These are phyloP conservation scores for Hoplodrina ambigua DNA, from an alignment of 2,888 invertebrate species.

Conservation along the genomic window DNA sequence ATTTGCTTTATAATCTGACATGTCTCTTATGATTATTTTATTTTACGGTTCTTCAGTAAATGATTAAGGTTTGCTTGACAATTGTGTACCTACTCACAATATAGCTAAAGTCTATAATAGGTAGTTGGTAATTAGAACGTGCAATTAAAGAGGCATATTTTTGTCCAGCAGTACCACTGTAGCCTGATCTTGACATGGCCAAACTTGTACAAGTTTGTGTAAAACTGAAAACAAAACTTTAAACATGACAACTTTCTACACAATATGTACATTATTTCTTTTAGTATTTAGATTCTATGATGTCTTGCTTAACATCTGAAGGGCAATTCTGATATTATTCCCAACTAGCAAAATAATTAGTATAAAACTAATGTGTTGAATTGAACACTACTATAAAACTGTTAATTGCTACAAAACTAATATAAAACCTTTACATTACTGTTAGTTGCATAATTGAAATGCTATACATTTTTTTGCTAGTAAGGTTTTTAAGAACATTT, in stretches of 20 bases:
- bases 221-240: background rate
- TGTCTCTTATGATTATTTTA: background rate
- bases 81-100: background rate
- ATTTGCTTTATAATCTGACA: constrained; percentile 62
- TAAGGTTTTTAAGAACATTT: too few species aligned
- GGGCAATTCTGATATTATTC: background rate
- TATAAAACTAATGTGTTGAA: too few species aligned
- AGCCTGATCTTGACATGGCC: background rate
- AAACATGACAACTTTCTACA: background rate
- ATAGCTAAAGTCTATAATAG: background rate
- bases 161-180: background rate
- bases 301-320: too few species aligned
- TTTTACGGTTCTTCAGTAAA: background rate
- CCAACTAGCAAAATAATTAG: too few species aligned
- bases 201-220: background rate
- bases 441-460: too few species aligned
- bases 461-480: too few species aligned
- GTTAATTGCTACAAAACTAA: too few species aligned
- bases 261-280: constrained; percentile 20
- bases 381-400: too few species aligned
- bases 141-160: background rate
- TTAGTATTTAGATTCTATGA: constrained; percentile 8
- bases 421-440: too few species aligned
- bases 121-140: background rate
- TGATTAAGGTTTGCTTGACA: background rate